Conservation (phyloP, 2,113 vertebrate genomes). For the Vombatus ursinus region DNA sequence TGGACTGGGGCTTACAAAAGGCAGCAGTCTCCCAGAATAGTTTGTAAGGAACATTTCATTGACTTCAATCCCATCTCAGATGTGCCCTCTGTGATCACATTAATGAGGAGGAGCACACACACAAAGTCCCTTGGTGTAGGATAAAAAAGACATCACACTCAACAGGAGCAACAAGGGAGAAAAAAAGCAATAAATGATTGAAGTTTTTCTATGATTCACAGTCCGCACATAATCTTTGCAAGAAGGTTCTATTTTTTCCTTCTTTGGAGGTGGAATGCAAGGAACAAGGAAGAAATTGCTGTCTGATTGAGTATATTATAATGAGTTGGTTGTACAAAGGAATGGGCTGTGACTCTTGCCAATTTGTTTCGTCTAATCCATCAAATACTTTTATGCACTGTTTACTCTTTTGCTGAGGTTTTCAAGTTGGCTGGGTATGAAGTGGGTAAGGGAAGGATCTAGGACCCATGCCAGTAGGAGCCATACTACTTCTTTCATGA, state of each 20-base stretch:
- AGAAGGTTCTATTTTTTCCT: constrained; percentile 30
- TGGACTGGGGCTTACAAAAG: constrained; percentile 45
- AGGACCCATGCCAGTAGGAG: neutral
- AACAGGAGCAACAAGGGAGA: constrained; percentile 45
- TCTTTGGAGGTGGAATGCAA: neutral
- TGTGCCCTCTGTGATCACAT: constrained; percentile 74
- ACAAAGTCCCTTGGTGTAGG: constrained; percentile 61
- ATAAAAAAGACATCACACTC: constrained; percentile 68
- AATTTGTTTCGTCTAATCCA: constrained; percentile 75
- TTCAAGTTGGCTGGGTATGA: constrained; percentile 54
- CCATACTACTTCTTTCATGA: neutral
- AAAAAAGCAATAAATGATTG: constrained; percentile 48
- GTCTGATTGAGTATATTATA: constrained; percentile 73
- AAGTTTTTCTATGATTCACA: constrained; percentile 48
- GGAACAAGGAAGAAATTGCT: constrained; percentile 31
- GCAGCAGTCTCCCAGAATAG: constrained; percentile 55
- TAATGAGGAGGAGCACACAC: constrained; percentile 68
- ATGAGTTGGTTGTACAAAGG: constrained; percentile 72
- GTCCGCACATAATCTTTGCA: constrained; percentile 42
- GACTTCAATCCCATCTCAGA: constrained; percentile 69
- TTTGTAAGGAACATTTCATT: constrained; percentile 72
- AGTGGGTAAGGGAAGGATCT: constrained; percentile 21
- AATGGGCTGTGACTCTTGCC: constrained; percentile 58
- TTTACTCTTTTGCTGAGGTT: constrained; percentile 70
- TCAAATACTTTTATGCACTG: constrained; percentile 76